These are phyloP conservation scores for Sycophila sp. DNA, from an alignment of 1,140 invertebrate species.

Conservation along the genomic window DNA sequence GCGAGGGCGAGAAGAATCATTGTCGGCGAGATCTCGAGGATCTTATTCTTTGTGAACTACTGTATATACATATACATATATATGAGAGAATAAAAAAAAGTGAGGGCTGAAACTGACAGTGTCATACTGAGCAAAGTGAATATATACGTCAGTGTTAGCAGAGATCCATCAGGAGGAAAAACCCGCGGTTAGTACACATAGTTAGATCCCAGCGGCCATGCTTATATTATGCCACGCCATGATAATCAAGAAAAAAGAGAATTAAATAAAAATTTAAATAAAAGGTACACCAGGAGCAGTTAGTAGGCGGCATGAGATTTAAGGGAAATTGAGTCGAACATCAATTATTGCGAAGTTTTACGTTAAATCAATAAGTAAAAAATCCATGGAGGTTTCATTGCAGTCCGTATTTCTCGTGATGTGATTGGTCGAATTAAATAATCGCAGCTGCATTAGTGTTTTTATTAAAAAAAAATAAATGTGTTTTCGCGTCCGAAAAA, in stretches of 20 bases:
- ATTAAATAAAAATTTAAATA: slow-evolving; percentile 9
- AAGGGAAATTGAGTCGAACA: not conserved
- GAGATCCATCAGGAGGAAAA: slow-evolving; percentile 44
- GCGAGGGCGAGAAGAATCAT: no score
- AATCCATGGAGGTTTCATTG: no score
- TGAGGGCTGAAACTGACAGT: slow-evolving; percentile 65
- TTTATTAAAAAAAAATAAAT: no score
- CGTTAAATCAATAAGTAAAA: no score
- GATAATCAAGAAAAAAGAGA: not conserved
- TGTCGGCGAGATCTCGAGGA: no score
- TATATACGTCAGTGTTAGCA: slow-evolving; percentile 68
- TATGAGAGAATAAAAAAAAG: no score
- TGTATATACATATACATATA: not conserved
- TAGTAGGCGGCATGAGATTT: not conserved
- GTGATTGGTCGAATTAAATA: no score
- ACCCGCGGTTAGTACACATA: not conserved
- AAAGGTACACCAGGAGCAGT: not conserved
- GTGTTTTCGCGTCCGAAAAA: no score
- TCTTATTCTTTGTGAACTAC: no score
- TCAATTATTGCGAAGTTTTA: not conserved
- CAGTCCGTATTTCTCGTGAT: no score
- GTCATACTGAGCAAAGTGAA: slow-evolving; percentile 68
- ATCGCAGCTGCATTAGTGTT: no score
- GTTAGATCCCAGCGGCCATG: slow-evolving; percentile 12
- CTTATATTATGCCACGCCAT: not conserved